Conservation (phyloP, 1,140 invertebrate species). For the Zaprionus taronus region DNA sequence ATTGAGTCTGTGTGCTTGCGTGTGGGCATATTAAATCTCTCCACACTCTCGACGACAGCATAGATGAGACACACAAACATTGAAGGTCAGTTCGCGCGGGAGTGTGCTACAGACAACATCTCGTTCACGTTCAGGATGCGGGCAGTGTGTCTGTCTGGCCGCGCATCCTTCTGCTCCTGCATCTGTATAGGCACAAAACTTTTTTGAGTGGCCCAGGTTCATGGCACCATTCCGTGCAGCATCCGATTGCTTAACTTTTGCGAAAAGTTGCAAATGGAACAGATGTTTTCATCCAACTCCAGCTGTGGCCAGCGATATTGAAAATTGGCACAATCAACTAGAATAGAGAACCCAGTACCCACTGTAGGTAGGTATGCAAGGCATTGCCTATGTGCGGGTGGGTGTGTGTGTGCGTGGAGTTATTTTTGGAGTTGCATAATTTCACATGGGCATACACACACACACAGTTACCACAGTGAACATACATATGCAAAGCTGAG, state of each 20-base stretch:
- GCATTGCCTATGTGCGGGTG: conserved; percentile 3
- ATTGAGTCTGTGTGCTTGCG: conserved; percentile 33
- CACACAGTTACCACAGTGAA: conserved; percentile 3
- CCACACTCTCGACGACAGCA: conserved; percentile 42
- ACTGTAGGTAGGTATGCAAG: conserved; percentile 6
- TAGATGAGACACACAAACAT: conserved; percentile 52
- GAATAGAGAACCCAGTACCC: background rate
- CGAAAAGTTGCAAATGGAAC: conserved; percentile 52
- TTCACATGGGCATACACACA: conserved; percentile 13
- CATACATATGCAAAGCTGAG: background rate
- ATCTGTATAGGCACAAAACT: conserved; percentile 57
- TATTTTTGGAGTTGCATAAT: conserved; percentile 67
- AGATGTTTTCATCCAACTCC: conserved; percentile 45
- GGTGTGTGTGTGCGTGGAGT: conserved; percentile 23
- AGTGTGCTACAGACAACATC: conserved; percentile 59
- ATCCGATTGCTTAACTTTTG: conserved; percentile 35
- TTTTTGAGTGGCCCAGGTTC: conserved; percentile 60
- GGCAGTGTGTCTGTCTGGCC: conserved; percentile 9
- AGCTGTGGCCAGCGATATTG: conserved; percentile 28
- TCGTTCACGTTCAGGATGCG: conserved; percentile 42
- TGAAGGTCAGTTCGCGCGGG: conserved; percentile 78
- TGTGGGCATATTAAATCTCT: conserved; percentile 57
- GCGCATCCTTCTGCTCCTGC: conserved; percentile 13
- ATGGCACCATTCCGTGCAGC: conserved; percentile 36
- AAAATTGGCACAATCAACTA: conserved; percentile 34